Evolutionary conservation across 2,888 invertebrate species (phyloP), one percentile per base, ranked within the genome.

Genomic region (Thymelicus acteon): DNA sequence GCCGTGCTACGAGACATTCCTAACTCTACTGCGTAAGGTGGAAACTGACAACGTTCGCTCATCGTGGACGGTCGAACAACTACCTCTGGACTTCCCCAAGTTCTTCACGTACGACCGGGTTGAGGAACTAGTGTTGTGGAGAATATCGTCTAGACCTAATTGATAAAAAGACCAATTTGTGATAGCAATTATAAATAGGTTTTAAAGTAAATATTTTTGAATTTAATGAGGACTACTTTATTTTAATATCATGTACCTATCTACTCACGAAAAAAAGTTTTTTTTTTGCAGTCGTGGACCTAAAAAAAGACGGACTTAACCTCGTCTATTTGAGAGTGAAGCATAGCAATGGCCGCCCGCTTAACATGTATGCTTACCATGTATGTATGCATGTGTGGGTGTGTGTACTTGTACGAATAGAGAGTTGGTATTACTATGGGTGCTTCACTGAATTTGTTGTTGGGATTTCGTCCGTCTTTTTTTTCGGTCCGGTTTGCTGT

Each of bases 1-100:
- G 0, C 98, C 98, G 0, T 97, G 97, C 91, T 98, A 97, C 81
- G 97, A 97, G 81, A 96, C 97, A 91, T 98, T 98, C 89, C 88
- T 97, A 0, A 93, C 95, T 47, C 90, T 95, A 73, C 79, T 96
- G 13, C 90, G 94, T 71, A 91, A 93, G 77, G 88, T 95, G 7
- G 90, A 90, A 78, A 84, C 85, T 67, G 88, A 91, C 58, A 90
- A 94, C 72, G 75, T 87, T 24, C 82, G 85, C 80, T 85, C 87
- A 76, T 88, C 89, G 37, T 95, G 97, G 95, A 90, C 82, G 10
- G 90, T 96, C 37, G 94, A 96, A 81, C 94, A 96, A 80, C 80
- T 97, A 62, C 92, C 95, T 3, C 87, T 96, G 49, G 95, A 97
- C 84, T 97, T 98, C 84, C 96, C 97, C 0, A 96, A 96, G 83